Evolutionary conservation across 2,113 vertebrate genomes (phyloP).

Genomic region (Athene noctua): DNA sequence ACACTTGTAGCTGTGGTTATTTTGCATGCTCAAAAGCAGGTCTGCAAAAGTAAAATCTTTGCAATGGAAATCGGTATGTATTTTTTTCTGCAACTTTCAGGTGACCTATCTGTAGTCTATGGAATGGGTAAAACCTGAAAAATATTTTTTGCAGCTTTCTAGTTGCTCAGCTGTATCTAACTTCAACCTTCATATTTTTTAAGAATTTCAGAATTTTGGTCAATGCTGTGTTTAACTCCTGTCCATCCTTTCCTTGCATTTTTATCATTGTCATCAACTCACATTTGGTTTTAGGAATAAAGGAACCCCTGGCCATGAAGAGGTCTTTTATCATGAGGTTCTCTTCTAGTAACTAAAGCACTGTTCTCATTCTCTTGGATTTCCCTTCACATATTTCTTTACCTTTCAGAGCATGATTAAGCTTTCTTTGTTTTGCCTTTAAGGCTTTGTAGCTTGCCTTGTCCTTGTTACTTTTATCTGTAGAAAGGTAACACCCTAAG

Average conservation of each 20-base stretch:
- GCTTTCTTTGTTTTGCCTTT: background rate
- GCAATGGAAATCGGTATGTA: background rate
- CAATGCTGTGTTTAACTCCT: background rate
- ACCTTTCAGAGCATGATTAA: background rate
- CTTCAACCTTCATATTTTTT: background rate
- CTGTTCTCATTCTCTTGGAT: background rate
- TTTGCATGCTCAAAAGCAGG: background rate
- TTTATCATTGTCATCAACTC: background rate
- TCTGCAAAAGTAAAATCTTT: background rate
- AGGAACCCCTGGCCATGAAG: background rate
- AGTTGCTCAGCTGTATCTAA: background rate
- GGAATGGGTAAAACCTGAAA: background rate
- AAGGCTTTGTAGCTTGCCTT: background rate
- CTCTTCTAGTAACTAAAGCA: background rate
- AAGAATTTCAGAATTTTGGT: background rate
- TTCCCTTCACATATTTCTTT: background rate
- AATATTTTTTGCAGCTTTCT: background rate
- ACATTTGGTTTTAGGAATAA: background rate
- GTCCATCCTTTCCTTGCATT: background rate
- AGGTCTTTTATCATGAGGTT: background rate
- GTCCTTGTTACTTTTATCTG: background rate
- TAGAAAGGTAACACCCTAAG: background rate
- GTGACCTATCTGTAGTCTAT: background rate
- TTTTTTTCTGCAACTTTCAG: background rate
- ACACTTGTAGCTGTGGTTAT: background rate